These are phyloP conservation scores for Murina feae DNA, from an alignment of 2,113 vertebrate genomes.

Conservation along the genomic window DNA sequence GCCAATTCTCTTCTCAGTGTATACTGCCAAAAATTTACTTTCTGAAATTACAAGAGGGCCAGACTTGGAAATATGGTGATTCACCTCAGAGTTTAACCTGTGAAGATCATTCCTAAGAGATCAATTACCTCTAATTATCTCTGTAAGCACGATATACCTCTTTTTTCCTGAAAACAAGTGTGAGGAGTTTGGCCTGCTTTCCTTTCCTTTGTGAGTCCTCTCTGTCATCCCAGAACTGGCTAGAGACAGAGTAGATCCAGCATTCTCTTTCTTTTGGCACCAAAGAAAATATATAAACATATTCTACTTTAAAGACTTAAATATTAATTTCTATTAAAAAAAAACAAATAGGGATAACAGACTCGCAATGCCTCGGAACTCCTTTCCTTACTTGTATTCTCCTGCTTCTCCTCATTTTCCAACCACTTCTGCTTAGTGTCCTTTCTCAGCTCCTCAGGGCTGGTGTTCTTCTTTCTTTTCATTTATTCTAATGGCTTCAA, in stretches of 20 bases:
- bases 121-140: neutral
- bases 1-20: neutral
- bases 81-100: neutral
- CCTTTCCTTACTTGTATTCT: neutral
- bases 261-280: neutral
- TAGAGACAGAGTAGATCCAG: neutral
- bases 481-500: neutral
- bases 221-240: neutral
- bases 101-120: neutral
- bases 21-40: neutral
- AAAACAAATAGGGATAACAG: neutral
- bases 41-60: neutral
- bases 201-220: neutral
- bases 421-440: neutral
- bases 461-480: neutral
- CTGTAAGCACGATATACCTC: neutral
- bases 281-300: neutral
- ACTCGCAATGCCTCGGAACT: neutral
- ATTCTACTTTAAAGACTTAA: neutral
- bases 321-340: neutral
- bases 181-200: neutral
- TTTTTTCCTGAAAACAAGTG: neutral
- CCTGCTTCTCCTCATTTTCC: neutral
- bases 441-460: neutral
- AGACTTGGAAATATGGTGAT: neutral